Conservation (phyloP, 1,140 invertebrate genomes). For the Drusus annulatus region DNA sequence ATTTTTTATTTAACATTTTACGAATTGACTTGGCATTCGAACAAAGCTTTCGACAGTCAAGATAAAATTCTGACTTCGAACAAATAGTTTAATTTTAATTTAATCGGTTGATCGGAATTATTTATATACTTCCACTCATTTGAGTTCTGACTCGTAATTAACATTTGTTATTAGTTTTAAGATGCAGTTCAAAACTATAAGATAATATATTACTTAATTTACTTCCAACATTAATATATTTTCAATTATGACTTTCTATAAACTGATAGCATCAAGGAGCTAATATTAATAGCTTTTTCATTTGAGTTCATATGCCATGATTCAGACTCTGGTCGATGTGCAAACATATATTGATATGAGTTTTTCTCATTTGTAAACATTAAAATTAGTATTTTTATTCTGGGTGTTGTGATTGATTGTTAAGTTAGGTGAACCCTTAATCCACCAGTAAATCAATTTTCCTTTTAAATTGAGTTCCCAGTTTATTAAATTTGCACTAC, state of each 20-base stretch:
- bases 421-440: too few species aligned
- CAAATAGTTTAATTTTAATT: constrained; percentile 3
- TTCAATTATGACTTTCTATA: not conserved
- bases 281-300: not conserved
- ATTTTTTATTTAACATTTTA: constrained; percentile 26
- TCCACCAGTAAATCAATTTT: too few species aligned
- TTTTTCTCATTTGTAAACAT: too few species aligned
- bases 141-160: constrained; percentile 25
- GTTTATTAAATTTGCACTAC: too few species aligned
- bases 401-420: too few species aligned
- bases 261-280: not conserved
- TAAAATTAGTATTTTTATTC: too few species aligned
- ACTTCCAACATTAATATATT: not conserved
- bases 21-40: constrained; percentile 13
- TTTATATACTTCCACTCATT: constrained; percentile 32
- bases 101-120: constrained; percentile 31
- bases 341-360: too few species aligned
- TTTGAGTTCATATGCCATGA: too few species aligned
- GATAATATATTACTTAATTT: not conserved
- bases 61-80: constrained; percentile 2
- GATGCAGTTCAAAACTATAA: constrained; percentile 34
- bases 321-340: too few species aligned
- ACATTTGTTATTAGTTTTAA: constrained; percentile 36
- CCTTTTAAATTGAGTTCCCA: too few species aligned
- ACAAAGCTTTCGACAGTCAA: not conserved